Percentiles rank a stretch among this genome's conserved stretches.
Conservation (phyloP, 2,113 vertebrate species). For the Myrmophylax atrothorax region DNA sequence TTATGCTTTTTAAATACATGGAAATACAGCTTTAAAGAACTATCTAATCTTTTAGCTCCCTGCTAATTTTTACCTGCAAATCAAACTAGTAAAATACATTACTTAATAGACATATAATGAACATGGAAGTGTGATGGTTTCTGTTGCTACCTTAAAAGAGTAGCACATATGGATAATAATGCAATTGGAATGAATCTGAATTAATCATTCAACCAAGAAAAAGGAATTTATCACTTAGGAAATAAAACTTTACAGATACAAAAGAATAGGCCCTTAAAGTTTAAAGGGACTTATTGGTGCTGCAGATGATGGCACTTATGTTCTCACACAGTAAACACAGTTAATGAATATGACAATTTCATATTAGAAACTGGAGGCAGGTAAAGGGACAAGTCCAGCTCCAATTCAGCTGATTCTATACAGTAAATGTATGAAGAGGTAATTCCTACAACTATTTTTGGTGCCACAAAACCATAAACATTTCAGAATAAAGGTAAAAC, state of each 20-base stretch:
- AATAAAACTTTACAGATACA: background rate
- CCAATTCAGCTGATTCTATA: background rate
- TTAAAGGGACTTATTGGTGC: background rate
- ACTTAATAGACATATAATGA: background rate
- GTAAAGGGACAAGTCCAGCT: background rate
- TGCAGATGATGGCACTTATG: background rate
- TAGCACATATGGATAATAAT: background rate
- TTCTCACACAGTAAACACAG: background rate
- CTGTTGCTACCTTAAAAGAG: background rate
- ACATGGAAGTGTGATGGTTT: background rate
- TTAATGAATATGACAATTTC: background rate
- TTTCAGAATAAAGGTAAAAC: background rate
- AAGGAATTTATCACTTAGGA: background rate
- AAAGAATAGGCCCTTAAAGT: background rate
- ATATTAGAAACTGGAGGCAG: background rate
- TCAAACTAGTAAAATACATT: background rate
- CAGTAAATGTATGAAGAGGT: background rate
- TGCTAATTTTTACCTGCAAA: background rate
- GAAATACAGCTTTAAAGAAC: background rate
- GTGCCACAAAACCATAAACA: background rate
- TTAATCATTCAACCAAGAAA: background rate
- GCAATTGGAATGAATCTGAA: background rate
- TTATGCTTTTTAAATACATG: background rate
- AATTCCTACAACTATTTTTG: background rate
- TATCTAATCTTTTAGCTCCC: background rate